Percentiles rank a stretch among this genome's conserved stretches.
Conservation (phyloP, 2,797 vertebrate species). For the Otus scops region DNA sequence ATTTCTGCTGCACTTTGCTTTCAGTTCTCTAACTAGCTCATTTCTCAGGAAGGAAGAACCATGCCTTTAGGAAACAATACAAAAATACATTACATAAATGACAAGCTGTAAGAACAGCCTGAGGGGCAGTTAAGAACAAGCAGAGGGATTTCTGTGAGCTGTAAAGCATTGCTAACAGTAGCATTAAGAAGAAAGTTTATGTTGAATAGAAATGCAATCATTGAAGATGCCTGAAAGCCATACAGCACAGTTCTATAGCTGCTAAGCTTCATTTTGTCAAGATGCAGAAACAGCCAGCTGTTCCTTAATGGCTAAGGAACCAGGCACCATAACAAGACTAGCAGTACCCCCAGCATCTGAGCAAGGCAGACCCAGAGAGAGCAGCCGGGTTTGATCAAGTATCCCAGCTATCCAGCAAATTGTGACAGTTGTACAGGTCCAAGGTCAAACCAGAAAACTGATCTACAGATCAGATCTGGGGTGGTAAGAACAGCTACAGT, state of each 20-base stretch:
- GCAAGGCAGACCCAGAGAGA: background rate
- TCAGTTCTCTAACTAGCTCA: background rate
- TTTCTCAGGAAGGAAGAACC: background rate
- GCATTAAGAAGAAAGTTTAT: background rate
- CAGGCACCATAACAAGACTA: background rate
- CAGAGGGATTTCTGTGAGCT: background rate
- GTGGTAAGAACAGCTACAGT: background rate
- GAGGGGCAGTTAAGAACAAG: background rate
- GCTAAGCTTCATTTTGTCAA: background rate
- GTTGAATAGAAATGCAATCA: fast-evolving
- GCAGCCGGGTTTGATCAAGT: background rate
- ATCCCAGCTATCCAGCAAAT: background rate
- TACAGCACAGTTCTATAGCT: background rate
- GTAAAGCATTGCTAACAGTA: background rate
- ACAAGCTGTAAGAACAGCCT: background rate
- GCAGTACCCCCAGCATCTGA: background rate
- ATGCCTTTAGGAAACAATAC: background rate
- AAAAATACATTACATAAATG: fast-evolving
- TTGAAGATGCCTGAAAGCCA: fast-evolving
- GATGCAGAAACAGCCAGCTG: background rate
- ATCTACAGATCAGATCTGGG: background rate
- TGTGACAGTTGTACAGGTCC: fast-evolving
- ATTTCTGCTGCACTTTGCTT: background rate
- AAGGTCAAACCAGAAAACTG: background rate
- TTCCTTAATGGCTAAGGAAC: fast-evolving